These are phyloP conservation scores for Noctua pronuba DNA, from an alignment of 2,888 invertebrate genomes.

Conservation along the genomic window DNA sequence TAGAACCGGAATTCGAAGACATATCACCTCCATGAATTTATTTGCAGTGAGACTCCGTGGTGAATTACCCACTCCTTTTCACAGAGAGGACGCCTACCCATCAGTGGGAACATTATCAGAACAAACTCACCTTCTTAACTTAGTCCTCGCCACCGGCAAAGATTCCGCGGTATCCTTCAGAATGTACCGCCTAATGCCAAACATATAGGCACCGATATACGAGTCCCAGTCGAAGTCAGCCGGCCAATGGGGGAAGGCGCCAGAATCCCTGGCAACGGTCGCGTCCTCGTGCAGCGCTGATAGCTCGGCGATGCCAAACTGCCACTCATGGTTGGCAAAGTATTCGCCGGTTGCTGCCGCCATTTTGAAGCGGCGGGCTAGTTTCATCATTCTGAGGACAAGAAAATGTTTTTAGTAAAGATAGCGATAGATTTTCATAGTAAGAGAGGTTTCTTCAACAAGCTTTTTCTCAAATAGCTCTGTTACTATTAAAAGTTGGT, in stretches of 20 bases:
- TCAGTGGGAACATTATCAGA: not conserved
- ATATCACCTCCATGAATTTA: too few relatives aligned
- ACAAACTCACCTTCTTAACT: constrained; percentile 91
- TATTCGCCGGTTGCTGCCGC: constrained; percentile 95
- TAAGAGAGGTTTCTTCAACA: not conserved
- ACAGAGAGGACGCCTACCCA: not conserved
- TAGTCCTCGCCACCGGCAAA: constrained; percentile 91
- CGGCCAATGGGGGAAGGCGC: constrained; percentile 91
- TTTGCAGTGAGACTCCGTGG: not conserved
- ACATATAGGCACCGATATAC: constrained; percentile 95
- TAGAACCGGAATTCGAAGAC: too few relatives aligned
- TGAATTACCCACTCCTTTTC: not conserved
- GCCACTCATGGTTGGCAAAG: constrained; percentile 96
- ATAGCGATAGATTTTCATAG: not conserved
- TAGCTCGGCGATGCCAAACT: constrained; percentile 92
- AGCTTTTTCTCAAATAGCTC: not conserved
- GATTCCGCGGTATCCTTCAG: constrained; percentile 94
- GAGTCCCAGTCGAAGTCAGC: constrained; percentile 93
- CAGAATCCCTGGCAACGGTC: constrained; percentile 87
- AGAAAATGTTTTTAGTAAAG: not conserved
- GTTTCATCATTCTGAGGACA: constrained; percentile 94
- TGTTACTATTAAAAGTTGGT: not conserved
- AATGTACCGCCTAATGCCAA: constrained; percentile 96
- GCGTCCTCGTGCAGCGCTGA: constrained; percentile 90
- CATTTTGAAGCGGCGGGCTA: constrained; percentile 94